These are phyloP conservation scores for Drosophila vallismaia DNA, from an alignment of 2,888 invertebrate species.

Conservation along the genomic window DNA sequence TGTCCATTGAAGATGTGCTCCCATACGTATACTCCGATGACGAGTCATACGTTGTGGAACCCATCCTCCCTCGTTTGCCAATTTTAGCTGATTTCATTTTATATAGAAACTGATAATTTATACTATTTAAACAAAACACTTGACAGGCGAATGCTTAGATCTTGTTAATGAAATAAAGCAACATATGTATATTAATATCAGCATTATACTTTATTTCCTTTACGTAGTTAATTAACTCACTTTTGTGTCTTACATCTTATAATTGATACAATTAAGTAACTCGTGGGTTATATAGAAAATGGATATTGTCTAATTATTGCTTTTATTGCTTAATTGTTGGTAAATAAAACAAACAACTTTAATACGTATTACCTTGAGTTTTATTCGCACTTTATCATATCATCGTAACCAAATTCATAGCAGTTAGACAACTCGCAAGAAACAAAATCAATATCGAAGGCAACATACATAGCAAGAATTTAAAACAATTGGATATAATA, in stretches of 20 bases:
- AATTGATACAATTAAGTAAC: slow-evolving; percentile 66
- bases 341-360: slow-evolving; percentile 35
- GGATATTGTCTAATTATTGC: slow-evolving; percentile 59
- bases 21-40: background rate
- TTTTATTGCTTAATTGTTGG: background rate
- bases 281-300: slow-evolving; percentile 23
- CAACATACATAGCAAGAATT: slow-evolving; percentile 38
- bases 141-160: background rate
- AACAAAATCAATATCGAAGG: slow-evolving; percentile 36
- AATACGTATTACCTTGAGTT: slow-evolving; percentile 60
- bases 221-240: slow-evolving; percentile 37
- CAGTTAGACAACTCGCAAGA: slow-evolving; percentile 60
- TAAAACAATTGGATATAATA: slow-evolving; percentile 36
- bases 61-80: background rate
- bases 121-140: background rate
- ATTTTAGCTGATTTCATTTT: background rate
- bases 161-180: background rate
- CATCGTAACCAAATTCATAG: slow-evolving; percentile 30
- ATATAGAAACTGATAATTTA: background rate
- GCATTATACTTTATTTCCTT: slow-evolving; percentile 18
- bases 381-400: slow-evolving; percentile 59
- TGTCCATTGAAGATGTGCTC: background rate
- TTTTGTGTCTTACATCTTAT: slow-evolving; percentile 39
- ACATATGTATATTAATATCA: background rate
- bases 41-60: background rate